Conservation (phyloP, 2,797 vertebrate species). For the Threskiornis aethiopicus region DNA sequence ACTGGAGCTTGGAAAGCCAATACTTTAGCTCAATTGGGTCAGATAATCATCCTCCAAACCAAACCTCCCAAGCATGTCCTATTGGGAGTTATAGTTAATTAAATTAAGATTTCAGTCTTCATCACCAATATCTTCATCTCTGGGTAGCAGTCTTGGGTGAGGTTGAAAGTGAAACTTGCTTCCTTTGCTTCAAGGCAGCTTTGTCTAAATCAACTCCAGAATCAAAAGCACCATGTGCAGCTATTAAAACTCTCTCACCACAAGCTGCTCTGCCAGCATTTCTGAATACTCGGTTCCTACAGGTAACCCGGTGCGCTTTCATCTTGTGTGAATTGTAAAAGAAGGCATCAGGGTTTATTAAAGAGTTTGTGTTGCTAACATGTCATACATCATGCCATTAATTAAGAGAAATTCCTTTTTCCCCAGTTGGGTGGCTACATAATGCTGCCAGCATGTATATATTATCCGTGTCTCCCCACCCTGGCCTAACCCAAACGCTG, state of each 20-base stretch:
- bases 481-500: slow-evolving; percentile 26
- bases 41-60: not conserved
- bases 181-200: slow-evolving; percentile 36
- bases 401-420: slow-evolving; percentile 71
- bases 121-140: not conserved
- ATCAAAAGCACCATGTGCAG: slow-evolving; percentile 39
- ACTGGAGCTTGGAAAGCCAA: not conserved
- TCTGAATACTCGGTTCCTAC: not conserved
- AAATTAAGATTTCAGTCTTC: slow-evolving; percentile 10
- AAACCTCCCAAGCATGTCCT: not conserved
- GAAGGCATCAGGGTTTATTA: slow-evolving; percentile 35
- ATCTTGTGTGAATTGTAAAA: slow-evolving; percentile 14
- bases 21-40: not conserved
- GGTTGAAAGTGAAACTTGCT: slow-evolving; percentile 35
- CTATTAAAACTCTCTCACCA: slow-evolving; percentile 29
- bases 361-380: slow-evolving; percentile 22
- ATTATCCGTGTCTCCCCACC: slow-evolving; percentile 60
- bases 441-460: slow-evolving; percentile 9
- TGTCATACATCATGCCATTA: slow-evolving; percentile 51
- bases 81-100: slow-evolving; percentile 4
- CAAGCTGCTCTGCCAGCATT: slow-evolving; percentile 37
- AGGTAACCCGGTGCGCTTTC: slow-evolving; percentile 3
- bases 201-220: slow-evolving; percentile 1
- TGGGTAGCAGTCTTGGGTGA: slow-evolving; percentile 9
- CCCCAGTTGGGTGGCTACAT: slow-evolving; percentile 46